Percentiles rank a stretch among this genome's conserved stretches.
Conservation (phyloP, 2,797 vertebrate genomes). For the Monodelphis domestica region DNA sequence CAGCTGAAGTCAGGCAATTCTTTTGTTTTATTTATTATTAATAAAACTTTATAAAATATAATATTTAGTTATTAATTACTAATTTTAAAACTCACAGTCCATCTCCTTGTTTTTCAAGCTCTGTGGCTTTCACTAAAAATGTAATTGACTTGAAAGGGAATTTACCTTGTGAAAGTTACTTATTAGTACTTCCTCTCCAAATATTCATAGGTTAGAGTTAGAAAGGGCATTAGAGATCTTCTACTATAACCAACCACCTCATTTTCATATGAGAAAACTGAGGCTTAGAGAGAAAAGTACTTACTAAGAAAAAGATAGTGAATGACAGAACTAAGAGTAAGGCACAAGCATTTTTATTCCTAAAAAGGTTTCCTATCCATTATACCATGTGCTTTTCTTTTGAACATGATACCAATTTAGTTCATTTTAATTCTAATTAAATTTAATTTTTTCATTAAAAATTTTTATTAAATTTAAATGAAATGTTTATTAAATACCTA, state of each 20-base stretch:
- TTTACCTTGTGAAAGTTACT: conserved; percentile 39
- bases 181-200: not conserved
- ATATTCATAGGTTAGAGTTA: not conserved
- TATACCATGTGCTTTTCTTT: not conserved
- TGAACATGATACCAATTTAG: not conserved
- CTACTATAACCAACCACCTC: not conserved
- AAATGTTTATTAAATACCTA: too few relatives aligned
- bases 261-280: not conserved
- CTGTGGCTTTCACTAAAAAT: conserved; percentile 34
- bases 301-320: not conserved
- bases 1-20: too few relatives aligned
- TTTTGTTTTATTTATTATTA: too few relatives aligned
- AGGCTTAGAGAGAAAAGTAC: not conserved
- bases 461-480: too few relatives aligned
- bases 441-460: too few relatives aligned
- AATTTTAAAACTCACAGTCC: too few relatives aligned
- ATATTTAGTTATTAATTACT: too few relatives aligned
- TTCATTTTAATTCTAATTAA: too few relatives aligned
- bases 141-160: conserved; percentile 54
- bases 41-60: too few relatives aligned
- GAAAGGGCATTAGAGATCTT: not conserved
- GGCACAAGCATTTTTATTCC: not conserved
- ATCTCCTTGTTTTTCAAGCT: not conserved
- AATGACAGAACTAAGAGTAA: not conserved
- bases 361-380: not conserved